Conservation (phyloP, 2,113 vertebrate species). For the Struthidea cinerea region DNA sequence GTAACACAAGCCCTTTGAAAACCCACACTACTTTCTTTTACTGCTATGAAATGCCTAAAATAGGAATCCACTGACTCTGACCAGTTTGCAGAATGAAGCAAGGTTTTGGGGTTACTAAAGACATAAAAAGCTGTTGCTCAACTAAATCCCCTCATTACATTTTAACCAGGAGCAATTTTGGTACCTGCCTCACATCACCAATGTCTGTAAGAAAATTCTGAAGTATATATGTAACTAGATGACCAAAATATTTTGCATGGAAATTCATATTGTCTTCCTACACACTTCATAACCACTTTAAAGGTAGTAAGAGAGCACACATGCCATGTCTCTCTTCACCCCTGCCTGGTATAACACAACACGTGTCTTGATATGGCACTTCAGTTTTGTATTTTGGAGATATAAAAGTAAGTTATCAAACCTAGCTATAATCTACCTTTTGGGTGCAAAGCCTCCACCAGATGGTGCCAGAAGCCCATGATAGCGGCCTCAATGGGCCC, state of each 20-base stretch:
- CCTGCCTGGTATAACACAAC: neutral
- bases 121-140: neutral
- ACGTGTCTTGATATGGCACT: accelerated
- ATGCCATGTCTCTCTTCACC: accelerated
- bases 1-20: neutral
- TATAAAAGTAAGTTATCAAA: neutral
- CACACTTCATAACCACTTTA: neutral
- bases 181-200: neutral
- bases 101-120: neutral
- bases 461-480: neutral
- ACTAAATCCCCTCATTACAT: neutral
- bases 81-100: neutral
- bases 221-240: accelerated
- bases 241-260: neutral
- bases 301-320: neutral
- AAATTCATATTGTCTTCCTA: neutral
- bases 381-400: neutral
- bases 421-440: accelerated
- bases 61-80: neutral
- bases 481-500: accelerated
- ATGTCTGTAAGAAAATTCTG: neutral
- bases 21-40: neutral
- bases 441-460: neutral
- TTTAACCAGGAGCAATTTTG: neutral
- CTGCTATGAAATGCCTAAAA: neutral